phyloP scores from a whole-genome alignment of 2,888 invertebrate genomes.

The Eristalis pertinax region DNA sequence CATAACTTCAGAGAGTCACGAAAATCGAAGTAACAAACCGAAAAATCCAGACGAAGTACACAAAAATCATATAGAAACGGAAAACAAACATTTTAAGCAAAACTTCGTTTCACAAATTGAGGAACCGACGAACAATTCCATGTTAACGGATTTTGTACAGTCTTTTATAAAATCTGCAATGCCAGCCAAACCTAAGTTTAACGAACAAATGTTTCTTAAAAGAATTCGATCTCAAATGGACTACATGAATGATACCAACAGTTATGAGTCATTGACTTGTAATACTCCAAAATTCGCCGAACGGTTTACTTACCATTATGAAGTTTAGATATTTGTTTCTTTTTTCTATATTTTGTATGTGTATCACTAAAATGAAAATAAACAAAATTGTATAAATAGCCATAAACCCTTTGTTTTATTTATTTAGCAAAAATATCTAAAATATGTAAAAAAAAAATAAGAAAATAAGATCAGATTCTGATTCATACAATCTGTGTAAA shows the following conservation, averaged over 20 bases:
- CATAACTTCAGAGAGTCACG: background rate
- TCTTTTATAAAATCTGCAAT: constrained; percentile 83
- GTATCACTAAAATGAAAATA: background rate
- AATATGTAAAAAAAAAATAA: too few species aligned
- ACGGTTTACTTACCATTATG: constrained; percentile 77
- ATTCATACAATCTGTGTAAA: too few species aligned
- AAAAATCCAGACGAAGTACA: background rate
- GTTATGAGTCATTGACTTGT: constrained; percentile 88
- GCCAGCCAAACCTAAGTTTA: constrained; percentile 84
- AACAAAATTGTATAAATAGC: too few species aligned
- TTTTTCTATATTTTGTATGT: background rate
- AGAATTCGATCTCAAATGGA: constrained; percentile 85
- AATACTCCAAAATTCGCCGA: constrained; percentile 85
- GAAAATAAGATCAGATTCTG: too few species aligned
- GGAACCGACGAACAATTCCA: constrained; percentile 74
- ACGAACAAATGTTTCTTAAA: constrained; percentile 88
- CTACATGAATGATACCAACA: constrained; percentile 84
- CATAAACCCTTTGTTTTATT: too few species aligned
- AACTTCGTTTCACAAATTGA: background rate
- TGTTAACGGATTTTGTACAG: constrained; percentile 84
- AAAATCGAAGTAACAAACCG: background rate
- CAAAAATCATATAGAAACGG: background rate
- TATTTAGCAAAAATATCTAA: too few species aligned
- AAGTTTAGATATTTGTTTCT: constrained; percentile 25
- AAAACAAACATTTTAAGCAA: constrained; percentile 17